Percentiles rank a stretch among this genome's conserved stretches.
phyloP scores from a whole-genome alignment of 2,888 invertebrate species.

The Frankliniella fusca region DNA sequence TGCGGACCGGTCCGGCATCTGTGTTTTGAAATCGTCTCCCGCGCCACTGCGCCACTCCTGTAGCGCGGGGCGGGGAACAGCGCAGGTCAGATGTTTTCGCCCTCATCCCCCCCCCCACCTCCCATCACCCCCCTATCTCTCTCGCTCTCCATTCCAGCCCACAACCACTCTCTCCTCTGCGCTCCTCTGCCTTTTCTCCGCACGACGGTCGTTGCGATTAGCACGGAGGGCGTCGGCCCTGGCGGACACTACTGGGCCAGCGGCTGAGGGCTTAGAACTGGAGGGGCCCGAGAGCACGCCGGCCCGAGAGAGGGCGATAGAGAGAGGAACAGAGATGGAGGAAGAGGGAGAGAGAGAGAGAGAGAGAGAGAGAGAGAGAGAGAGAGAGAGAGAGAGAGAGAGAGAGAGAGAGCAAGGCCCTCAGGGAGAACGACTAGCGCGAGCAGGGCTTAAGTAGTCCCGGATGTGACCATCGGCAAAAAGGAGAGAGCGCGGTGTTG shows the following conservation, averaged over 20 bases:
- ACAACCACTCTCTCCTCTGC: neutral
- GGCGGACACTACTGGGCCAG: neutral
- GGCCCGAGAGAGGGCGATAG: conserved; percentile 4
- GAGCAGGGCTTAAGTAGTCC: neutral
- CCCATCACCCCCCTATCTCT: neutral
- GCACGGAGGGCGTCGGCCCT: too few species aligned
- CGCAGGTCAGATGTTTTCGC: neutral
- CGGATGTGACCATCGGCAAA: neutral
- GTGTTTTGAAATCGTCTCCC: too few species aligned
- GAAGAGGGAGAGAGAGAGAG: conserved; percentile 30
- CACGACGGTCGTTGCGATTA: too few species aligned
- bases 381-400: conserved; percentile 31
- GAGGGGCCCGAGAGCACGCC: neutral
- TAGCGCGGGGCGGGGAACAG: too few species aligned
- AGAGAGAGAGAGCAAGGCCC: neutral
- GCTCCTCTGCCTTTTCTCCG: too few species aligned
- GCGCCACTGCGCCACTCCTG: too few species aligned
- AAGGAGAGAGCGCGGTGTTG: neutral
- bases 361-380: conserved; percentile 28
- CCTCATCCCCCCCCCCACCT: neutral
- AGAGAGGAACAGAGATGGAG: conserved; percentile 27
- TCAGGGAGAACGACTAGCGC: neutral
- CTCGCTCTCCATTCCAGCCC: neutral
- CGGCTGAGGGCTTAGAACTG: neutral
- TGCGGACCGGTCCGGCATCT: too few species aligned